Conservation (phyloP, 2,113 vertebrate genomes). For the Toxotes chatareus region DNA sequence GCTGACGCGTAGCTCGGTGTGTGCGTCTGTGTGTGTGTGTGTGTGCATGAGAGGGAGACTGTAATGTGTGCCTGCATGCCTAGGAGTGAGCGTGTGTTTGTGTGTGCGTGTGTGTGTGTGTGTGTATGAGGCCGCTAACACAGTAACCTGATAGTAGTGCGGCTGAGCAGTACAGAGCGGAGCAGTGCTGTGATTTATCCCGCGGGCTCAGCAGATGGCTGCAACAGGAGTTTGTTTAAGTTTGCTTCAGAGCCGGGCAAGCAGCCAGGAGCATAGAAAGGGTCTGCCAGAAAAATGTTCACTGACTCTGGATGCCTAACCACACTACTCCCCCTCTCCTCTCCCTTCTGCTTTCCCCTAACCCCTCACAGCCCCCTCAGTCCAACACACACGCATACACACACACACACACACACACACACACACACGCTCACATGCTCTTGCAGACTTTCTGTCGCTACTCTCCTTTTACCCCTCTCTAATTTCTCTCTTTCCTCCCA, state of each 20-base stretch:
- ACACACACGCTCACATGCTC: slow-evolving; percentile 58
- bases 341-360: slow-evolving; percentile 57
- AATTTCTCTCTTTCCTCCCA: slow-evolving; percentile 84
- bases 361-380: slow-evolving; percentile 75
- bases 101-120: slow-evolving; percentile 42
- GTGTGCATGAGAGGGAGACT: slow-evolving; percentile 63
- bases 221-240: slow-evolving; percentile 99
- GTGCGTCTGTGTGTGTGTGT: slow-evolving; percentile 40
- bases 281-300: slow-evolving; percentile 94
- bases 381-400: slow-evolving; percentile 72
- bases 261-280: slow-evolving; percentile 89
- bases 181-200: slow-evolving; percentile 99
- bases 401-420: slow-evolving; percentile 67
- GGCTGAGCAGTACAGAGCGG: slow-evolving; percentile 86
- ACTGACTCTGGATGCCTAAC: slow-evolving; percentile 94
- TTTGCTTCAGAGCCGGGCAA: slow-evolving; percentile 96
- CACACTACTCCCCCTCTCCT: slow-evolving; percentile 80
- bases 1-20: slow-evolving; percentile 88
- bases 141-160: slow-evolving; percentile 96
- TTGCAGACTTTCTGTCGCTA: slow-evolving; percentile 83
- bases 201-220: slow-evolving; percentile 99
- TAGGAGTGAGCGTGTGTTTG: slow-evolving; percentile 40
- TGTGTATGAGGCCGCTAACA: slow-evolving; percentile 85
- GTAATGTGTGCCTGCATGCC: slow-evolving; percentile 73
- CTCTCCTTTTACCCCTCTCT: slow-evolving; percentile 83